Conservation (phyloP, 2,888 invertebrate species). For the Rhyacophila evoluta region DNA sequence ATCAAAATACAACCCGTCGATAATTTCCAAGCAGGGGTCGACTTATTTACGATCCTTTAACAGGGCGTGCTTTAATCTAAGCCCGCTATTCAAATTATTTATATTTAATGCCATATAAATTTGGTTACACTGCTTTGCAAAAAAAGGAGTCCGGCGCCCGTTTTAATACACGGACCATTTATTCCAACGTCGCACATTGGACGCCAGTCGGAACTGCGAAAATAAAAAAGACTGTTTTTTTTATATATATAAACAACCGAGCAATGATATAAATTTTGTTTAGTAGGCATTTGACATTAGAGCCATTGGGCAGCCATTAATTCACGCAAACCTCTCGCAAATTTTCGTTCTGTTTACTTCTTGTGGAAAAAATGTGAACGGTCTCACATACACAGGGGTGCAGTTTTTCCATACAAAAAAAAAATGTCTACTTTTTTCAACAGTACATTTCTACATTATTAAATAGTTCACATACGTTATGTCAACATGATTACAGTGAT, state of each 20-base stretch:
- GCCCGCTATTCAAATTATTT: not conserved
- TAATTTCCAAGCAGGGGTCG: not conserved
- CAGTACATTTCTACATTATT: no score
- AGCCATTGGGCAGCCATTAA: conserved; percentile 23
- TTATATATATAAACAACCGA: not conserved
- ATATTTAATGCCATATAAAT: conserved; percentile 7
- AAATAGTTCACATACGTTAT: no score
- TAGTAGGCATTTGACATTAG: conserved; percentile 36
- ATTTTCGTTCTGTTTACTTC: conserved; percentile 9
- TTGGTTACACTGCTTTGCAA: not conserved
- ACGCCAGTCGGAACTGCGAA: not conserved
- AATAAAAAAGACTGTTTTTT: conserved; percentile 6
- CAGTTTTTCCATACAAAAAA: no score
- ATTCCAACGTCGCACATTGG: not conserved
- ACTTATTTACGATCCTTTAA: not conserved
- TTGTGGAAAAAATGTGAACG: not conserved
- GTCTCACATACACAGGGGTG: not conserved
- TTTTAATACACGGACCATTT: not conserved
- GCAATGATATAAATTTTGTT: conserved; percentile 37
- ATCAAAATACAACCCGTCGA: not conserved
- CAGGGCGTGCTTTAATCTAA: not conserved
- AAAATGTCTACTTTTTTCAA: no score
- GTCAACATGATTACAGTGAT: no score
- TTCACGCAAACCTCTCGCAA: conserved; percentile 25
- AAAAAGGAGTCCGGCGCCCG: not conserved